Evolutionary conservation across 2,113 vertebrate species (phyloP).

Genomic region (Dipodomys stephensi): DNA sequence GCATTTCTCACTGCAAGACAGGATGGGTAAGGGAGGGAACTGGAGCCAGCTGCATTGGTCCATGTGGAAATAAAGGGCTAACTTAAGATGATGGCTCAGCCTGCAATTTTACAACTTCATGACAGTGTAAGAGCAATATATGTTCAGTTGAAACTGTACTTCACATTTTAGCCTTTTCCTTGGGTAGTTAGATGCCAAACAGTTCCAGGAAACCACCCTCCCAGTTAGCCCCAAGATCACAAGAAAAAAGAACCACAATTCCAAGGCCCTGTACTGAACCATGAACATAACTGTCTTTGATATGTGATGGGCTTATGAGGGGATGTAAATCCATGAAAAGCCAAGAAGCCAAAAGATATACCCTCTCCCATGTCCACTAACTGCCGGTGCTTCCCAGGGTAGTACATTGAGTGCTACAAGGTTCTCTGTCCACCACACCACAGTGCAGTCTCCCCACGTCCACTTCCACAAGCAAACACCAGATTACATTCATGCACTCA

Average conservation of each 20-base stretch:
- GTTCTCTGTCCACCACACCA: background rate
- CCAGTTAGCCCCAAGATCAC: too few relatives aligned
- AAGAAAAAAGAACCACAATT: background rate
- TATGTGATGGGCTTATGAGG: background rate
- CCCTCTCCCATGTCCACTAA: background rate
- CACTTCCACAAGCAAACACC: background rate
- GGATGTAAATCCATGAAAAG: background rate
- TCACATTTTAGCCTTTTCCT: background rate
- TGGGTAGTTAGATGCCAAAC: rapidly evolving
- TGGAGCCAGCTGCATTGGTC: background rate
- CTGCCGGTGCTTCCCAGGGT: background rate
- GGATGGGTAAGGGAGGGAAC: background rate
- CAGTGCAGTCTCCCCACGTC: background rate
- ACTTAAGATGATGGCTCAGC: background rate
- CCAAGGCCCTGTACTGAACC: background rate
- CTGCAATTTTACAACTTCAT: background rate
- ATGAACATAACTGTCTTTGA: background rate
- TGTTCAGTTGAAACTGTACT: background rate
- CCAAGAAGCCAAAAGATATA: background rate
- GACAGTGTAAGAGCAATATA: too few relatives aligned
- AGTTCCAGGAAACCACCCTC: background rate
- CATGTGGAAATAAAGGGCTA: background rate
- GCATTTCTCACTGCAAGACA: background rate
- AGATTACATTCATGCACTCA: background rate
- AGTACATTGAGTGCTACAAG: background rate